Percentiles rank a stretch among this genome's conserved stretches.
These are phyloP conservation scores for Neoseiulus cucumeris DNA, from an alignment of 1,140 invertebrate species.

Conservation along the genomic window DNA sequence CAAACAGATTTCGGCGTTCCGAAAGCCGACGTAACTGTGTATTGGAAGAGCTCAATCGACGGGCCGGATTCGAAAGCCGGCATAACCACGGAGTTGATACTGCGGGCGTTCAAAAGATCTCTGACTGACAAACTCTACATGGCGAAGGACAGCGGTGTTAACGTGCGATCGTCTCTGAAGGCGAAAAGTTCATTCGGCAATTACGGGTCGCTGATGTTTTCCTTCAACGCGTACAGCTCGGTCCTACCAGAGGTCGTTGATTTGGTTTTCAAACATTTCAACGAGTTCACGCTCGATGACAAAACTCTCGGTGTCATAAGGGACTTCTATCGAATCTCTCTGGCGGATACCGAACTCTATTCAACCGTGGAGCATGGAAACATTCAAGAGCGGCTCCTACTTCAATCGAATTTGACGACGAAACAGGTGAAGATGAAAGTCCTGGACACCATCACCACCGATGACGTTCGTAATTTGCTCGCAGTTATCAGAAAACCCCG, in stretches of 20 bases:
- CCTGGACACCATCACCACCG: neutral
- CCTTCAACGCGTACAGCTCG: neutral
- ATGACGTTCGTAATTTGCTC: neutral
- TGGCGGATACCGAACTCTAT: neutral
- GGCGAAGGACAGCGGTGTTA: neutral
- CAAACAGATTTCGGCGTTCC: slow-evolving; percentile 6
- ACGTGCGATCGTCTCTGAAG: slow-evolving; percentile 3
- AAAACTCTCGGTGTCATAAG: neutral
- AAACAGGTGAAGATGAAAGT: neutral
- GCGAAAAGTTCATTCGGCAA: neutral
- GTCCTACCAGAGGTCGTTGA: neutral
- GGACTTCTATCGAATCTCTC: neutral
- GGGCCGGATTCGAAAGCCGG: neutral
- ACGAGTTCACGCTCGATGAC: neutral
- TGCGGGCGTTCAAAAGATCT: neutral
- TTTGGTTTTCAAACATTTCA: neutral
- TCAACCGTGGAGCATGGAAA: slow-evolving; percentile 1
- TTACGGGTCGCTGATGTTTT: slow-evolving; percentile 1
- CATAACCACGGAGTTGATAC: neutral
- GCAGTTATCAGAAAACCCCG: neutral
- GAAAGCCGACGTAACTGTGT: neutral
- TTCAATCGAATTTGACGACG: neutral
- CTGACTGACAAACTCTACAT: neutral
- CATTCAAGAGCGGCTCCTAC: neutral
- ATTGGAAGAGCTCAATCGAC: neutral